Base-by-base conservation (phyloP, 2,888 invertebrate species). In the Standfussiana lucernea region DNA sequence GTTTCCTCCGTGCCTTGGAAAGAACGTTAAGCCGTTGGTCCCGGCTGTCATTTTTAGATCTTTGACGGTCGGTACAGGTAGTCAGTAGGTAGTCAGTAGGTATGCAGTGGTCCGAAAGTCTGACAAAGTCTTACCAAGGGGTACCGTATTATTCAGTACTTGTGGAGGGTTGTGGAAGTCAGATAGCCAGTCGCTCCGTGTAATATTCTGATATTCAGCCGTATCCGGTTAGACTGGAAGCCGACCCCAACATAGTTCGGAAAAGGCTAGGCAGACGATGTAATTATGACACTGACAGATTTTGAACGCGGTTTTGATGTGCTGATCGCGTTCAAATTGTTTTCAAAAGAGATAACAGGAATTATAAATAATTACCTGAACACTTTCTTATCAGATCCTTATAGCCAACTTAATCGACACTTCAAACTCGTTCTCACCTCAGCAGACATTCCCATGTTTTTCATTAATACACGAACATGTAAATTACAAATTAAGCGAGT, bases 401-500 rank as follows among this genome's bases (percentile, higher is more conserved):
- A 40, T 1, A 81, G 8, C 35, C 40, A 64, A 47, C 32, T 47
- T 61, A 21, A 42, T 73, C 59, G 13, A 35, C 50, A 42, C 13
- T 28, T 67, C n/a, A 61, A 82, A 77, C 84, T 15, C 13, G 68
- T 65, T 68, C 83, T 50, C 68, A 50, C n/a, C 47, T 69, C 45
- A 35, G 35, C 45, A 53, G 66, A 68, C 68, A 83, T 68, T 37
- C 13, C 56, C 71, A 70, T 32, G 35, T 62, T 70, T 75, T 86
- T 64, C 74, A 76, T 83, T n/a, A 84, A 78, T 67, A 74, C 76
- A 74, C 56, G 79, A 82, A 79, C 81, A 80, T 76, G 82, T 86
- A 83, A 88, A 83, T 86, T 86, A 79, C 78, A 86, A 85, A 87
- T 85, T 87, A 85, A 86, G 86, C 82, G 83, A 85, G 84, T 87